A percentile compares a stretch with the other conserved stretches of the same genome.
Evolutionary conservation across 2,113 vertebrate genomes (phyloP).

Genomic region (Circaetus cinerascens): DNA sequence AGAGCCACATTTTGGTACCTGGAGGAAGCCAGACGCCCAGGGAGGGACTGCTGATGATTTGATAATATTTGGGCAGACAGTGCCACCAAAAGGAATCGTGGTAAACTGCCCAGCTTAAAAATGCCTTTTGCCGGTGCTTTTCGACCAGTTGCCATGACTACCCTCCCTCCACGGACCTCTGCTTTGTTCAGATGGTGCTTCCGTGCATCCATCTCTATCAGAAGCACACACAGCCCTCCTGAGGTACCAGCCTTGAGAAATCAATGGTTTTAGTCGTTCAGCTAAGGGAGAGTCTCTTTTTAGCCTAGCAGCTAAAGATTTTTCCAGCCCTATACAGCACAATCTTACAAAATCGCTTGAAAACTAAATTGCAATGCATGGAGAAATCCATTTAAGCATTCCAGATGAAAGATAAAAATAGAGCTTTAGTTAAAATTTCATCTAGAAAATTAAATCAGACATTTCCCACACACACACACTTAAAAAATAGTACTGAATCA

Average conservation of each 20-base stretch:
- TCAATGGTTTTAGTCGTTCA: rapidly evolving
- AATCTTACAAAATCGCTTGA: neutral
- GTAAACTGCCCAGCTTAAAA: neutral
- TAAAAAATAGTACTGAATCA: neutral
- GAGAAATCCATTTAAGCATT: neutral
- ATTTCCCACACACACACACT: neutral
- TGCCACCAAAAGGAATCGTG: conserved; percentile 52
- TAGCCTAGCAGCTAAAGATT: neutral
- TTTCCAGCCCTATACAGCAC: neutral
- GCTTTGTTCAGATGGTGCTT: neutral
- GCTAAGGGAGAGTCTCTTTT: neutral
- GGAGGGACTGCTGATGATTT: neutral
- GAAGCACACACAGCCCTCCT: neutral
- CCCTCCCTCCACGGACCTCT: neutral
- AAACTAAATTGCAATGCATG: neutral
- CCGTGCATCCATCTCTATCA: rapidly evolving
- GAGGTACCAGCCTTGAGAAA: neutral
- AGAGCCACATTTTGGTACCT: neutral
- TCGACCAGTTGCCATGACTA: neutral
- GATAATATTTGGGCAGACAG: neutral
- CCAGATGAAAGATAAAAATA: neutral
- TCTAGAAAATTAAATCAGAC: neutral
- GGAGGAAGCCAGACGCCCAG: neutral
- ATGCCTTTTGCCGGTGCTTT: neutral
- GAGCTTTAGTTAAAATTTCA: neutral